Percentiles rank a stretch among this genome's conserved stretches.
Conservation (phyloP, 2,888 invertebrate genomes). For the Lamproptera curius region DNA sequence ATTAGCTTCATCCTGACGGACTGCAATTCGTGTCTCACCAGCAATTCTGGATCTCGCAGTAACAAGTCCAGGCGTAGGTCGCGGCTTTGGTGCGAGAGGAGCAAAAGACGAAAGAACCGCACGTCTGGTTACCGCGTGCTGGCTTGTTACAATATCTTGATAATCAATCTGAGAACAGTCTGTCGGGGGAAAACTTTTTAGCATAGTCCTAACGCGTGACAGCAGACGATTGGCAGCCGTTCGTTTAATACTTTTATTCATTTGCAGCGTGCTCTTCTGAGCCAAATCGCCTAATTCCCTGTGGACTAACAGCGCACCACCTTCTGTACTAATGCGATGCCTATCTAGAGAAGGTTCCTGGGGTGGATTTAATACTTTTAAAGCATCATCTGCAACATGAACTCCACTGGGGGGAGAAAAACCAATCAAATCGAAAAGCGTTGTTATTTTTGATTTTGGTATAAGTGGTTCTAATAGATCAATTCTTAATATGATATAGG, state of each 20-base stretch:
- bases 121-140: conserved; percentile 57
- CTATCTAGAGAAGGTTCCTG: conserved; percentile 50
- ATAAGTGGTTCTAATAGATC: conserved; percentile 53
- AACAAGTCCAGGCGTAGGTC: conserved; percentile 37
- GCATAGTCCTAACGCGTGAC: conserved; percentile 52
- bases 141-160: conserved; percentile 59
- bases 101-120: conserved; percentile 65
- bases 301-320: conserved; percentile 63
- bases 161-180: conserved; percentile 50
- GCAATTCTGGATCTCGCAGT: conserved; percentile 50
- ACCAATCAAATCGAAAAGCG: conserved; percentile 49
- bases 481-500: conserved; percentile 53
- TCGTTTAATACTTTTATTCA: conserved; percentile 63
- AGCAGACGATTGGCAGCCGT: conserved; percentile 65
- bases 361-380: conserved; percentile 37
- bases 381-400: conserved; percentile 36
- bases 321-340: conserved; percentile 51
- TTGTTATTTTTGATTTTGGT: conserved; percentile 44
- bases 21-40: conserved; percentile 48
- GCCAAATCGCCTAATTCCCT: conserved; percentile 56
- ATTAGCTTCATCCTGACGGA: conserved; percentile 41
- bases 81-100: conserved; percentile 50
- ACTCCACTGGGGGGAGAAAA: conserved; percentile 39
- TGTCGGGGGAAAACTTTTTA: conserved; percentile 57
- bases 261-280: conserved; percentile 48